Percentiles rank a stretch among this genome's conserved stretches.
Evolutionary conservation across 2,888 invertebrate genomes (phyloP).

Genomic region (Synergus gifuensis): DNA sequence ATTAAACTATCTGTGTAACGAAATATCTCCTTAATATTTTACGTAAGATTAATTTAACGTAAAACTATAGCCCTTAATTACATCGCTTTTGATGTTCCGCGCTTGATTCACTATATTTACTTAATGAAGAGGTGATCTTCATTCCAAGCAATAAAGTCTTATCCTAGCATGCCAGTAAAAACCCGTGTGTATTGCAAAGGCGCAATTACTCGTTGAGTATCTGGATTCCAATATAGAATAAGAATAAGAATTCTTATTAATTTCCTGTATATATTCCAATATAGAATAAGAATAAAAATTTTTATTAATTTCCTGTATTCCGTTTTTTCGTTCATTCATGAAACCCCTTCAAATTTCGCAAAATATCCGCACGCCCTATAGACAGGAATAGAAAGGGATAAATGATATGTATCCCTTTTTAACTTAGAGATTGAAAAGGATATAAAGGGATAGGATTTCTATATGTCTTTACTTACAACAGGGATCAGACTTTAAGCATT

Average conservation of each 20-base stretch:
- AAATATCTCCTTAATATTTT: neutral
- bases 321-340: too few relatives aligned
- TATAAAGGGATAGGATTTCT: neutral
- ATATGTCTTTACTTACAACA: neutral
- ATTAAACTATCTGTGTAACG: too few relatives aligned
- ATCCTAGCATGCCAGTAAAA: neutral
- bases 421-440: neutral
- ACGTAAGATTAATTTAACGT: neutral
- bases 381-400: too few relatives aligned
- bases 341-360: too few relatives aligned
- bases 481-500: constrained; percentile 34
- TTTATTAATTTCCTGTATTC: too few relatives aligned
- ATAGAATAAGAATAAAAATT: too few relatives aligned
- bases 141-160: neutral
- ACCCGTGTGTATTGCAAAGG: too few relatives aligned
- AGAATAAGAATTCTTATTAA: too few relatives aligned
- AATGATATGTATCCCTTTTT: neutral
- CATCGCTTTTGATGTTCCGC: neutral
- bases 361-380: too few relatives aligned
- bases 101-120: neutral
- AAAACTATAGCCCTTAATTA: neutral
- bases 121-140: neutral
- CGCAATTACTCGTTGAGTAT: neutral
- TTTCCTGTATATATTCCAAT: too few relatives aligned
- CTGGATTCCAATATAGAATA: too few relatives aligned